Evolutionary conservation across 92 coral and sea anemone species (phyloP), one percentile per base, ranked within the genome.

Genomic region (Blastomussa wellsi): DNA sequence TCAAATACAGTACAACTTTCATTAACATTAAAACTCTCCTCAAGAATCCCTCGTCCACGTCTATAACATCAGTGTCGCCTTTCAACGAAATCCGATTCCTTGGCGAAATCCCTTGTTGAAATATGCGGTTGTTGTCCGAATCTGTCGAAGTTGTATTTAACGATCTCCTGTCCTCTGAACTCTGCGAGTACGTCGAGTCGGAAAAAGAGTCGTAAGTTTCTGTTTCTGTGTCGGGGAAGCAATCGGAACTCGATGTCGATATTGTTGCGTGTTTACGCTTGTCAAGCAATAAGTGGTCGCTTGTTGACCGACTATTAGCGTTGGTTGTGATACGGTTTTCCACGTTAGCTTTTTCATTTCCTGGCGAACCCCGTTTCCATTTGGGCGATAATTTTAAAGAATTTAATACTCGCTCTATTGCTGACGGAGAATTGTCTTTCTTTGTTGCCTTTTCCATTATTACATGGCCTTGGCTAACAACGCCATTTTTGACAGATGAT

Each of bases 11-110:
- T 9, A 94, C 75, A 19, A 94, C 95, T 85, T 94, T 94, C 94
- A 94, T 94, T 31, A 94, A 88, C 98, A 94, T 94, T 24, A 91
- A 84, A 38, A 94, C 98, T 1, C 92, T 94, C 74, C 87, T 92
- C 9, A 94, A 86, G 31, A 90, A 91, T 51, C 84, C 95, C 47
- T 88, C 95, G 41, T 94, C 98, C 32, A 89, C 86, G 48, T 92
- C 95, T 66, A 86, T 82, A 64, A 80, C 91, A 36, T 90, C 93
- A 72, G 70, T 88, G 59, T 90, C 89, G 62, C 87, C 78, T 3
- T 80, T 86, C 60, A 75, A 44, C 12, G 88, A 79, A 35, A 76
- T 48, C 37, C 77, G 87, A 65, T 78, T 87, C 68, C 72, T 76
- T 31, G 87, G 38, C 72, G 85, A 37, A 65, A 76, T 76, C 19